These are phyloP conservation scores for Sorex araneus DNA, from an alignment of 2,113 vertebrate species.

Conservation along the genomic window DNA sequence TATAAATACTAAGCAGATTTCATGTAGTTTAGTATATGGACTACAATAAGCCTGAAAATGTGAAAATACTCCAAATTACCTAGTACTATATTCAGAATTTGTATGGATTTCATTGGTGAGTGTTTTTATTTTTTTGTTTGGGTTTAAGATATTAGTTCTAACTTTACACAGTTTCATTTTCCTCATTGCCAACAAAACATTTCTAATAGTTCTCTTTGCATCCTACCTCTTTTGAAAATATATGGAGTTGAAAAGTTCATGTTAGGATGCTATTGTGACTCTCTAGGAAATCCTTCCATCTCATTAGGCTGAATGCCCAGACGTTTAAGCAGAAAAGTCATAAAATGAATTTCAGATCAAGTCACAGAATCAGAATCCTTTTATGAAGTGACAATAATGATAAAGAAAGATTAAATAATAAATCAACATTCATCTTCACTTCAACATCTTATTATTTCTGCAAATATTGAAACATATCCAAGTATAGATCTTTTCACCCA, in stretches of 20 bases:
- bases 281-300: constrained; percentile 80
- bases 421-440: constrained; percentile 62
- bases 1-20: not conserved
- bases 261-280: constrained; percentile 65
- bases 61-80: constrained; percentile 13
- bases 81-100: constrained; percentile 17
- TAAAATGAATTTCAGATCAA: constrained; percentile 72
- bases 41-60: not conserved
- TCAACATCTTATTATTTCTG: constrained; percentile 35
- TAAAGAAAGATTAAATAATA: constrained; percentile 62
- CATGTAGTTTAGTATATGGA: not conserved
- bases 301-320: constrained; percentile 82
- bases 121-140: not conserved
- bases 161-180: not conserved
- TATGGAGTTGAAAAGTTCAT: constrained; percentile 68
- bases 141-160: constrained; percentile 34
- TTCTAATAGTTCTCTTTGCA: constrained; percentile 57
- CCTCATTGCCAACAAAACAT: constrained; percentile 65
- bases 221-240: constrained; percentile 68
- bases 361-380: constrained; percentile 60
- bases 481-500: not conserved
- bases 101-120: not conserved
- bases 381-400: constrained; percentile 61
- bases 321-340: constrained; percentile 68
- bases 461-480: constrained; percentile 25